phyloP scores from a whole-genome alignment of 2,113 vertebrate genomes.

The Baryphthengus martii region DNA sequence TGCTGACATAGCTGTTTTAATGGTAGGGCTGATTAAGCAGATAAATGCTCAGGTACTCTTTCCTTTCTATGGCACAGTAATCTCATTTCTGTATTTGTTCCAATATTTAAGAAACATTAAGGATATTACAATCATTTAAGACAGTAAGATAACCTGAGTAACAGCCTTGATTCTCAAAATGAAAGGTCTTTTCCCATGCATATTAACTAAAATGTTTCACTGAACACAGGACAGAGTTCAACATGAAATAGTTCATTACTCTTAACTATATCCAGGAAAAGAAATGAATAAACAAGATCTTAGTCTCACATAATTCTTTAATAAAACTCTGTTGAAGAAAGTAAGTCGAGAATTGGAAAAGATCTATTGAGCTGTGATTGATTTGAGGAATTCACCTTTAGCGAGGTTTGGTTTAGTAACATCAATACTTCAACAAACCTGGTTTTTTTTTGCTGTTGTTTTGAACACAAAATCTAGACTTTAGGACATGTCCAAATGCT shows the following conservation, averaged over 20 bases:
- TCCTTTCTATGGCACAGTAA: not conserved
- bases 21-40: not conserved
- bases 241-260: not conserved
- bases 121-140: not conserved
- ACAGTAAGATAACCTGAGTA: constrained; percentile 2
- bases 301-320: not conserved
- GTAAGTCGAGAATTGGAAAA: not conserved
- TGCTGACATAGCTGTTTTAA: not conserved
- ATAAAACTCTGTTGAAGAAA: not conserved
- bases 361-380: not conserved
- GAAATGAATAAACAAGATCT: not conserved
- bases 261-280: not conserved
- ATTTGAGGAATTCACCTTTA: not conserved
- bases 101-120: not conserved
- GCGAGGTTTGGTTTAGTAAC: not conserved
- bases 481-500: not conserved
- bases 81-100: not conserved
- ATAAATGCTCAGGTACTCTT: not conserved
- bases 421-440: not conserved
- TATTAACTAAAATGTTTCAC: not conserved
- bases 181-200: not conserved
- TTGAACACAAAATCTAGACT: not conserved
- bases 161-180: not conserved
- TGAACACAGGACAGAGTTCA: not conserved
- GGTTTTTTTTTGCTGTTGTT: not conserved